Evolutionary conservation across 1,140 invertebrate genomes (phyloP).

Genomic region (Drosophila jambulina): DNA sequence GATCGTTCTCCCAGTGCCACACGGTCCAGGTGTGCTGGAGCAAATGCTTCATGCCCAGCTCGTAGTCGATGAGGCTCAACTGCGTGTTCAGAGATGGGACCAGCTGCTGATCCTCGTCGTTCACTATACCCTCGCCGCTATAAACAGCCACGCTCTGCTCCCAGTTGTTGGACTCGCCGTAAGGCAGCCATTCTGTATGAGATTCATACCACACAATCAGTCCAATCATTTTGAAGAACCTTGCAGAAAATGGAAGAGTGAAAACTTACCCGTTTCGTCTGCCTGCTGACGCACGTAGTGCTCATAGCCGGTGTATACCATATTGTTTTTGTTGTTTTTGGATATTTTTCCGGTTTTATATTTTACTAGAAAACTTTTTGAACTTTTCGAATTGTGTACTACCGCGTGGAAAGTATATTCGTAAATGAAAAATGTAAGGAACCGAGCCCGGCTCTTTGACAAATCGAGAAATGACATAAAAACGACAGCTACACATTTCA

Average conservation of each 20-base stretch:
- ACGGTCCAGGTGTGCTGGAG: constrained; percentile 98
- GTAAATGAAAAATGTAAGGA: neutral
- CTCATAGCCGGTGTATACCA: constrained; percentile 47
- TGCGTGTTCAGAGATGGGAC: constrained; percentile 53
- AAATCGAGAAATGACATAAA: constrained; percentile 8
- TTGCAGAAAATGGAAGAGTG: neutral
- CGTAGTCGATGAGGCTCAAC: constrained; percentile 61
- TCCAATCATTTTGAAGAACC: neutral
- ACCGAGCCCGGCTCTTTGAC: neutral
- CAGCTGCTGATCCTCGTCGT: constrained; percentile 22
- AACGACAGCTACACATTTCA: neutral
- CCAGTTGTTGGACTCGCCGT: constrained; percentile 10
- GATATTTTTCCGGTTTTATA: constrained; percentile 17
- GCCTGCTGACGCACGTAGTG: constrained; percentile 6
- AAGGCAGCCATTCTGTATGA: constrained; percentile 21
- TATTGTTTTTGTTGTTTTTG: constrained; percentile 9
- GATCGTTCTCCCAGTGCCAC: constrained; percentile 98
- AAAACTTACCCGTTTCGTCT: constrained; percentile 18
- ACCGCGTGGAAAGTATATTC: constrained; percentile 39
- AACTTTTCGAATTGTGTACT: constrained; percentile 25
- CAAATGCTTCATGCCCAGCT: constrained; percentile 94
- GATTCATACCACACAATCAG: no score
- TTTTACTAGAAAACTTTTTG: constrained; percentile 30
- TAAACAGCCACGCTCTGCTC: neutral
- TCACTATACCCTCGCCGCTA: neutral